phyloP scores from a whole-genome alignment of 2,888 invertebrate species.

The Artemia sinica region DNA sequence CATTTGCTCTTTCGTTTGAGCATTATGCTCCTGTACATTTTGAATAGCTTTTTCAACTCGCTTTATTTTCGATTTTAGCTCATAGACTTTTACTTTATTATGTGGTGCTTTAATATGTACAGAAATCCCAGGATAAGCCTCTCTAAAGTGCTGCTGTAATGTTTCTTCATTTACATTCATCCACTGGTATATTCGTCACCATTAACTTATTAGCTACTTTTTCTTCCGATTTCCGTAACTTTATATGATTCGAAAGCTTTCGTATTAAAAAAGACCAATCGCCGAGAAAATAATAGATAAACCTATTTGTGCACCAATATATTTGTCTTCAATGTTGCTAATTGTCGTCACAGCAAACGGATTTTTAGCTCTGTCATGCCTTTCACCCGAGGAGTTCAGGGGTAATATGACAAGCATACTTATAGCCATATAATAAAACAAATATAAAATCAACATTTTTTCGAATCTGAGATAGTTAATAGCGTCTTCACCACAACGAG shows the following conservation, averaged over 20 bases:
- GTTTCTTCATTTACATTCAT: slow-evolving; percentile 44
- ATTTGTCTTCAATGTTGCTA: slow-evolving; percentile 56
- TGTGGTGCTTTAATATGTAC: too few relatives aligned
- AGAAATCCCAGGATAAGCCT: too few relatives aligned
- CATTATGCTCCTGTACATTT: slow-evolving; percentile 57
- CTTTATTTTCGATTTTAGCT: too few relatives aligned
- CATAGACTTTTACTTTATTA: too few relatives aligned
- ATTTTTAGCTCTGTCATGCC: slow-evolving; percentile 48
- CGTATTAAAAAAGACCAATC: slow-evolving; percentile 66
- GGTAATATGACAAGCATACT: slow-evolving; percentile 69
- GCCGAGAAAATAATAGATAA: slow-evolving; percentile 66
- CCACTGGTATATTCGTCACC: slow-evolving; percentile 63
- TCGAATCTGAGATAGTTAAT: slow-evolving; percentile 84
- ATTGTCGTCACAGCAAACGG: slow-evolving; percentile 78
- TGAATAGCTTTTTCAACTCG: slow-evolving; percentile 28
- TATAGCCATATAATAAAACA: slow-evolving; percentile 56
- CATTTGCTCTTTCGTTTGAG: slow-evolving; percentile 48
- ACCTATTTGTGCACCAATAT: slow-evolving; percentile 49
- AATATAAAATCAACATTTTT: slow-evolving; percentile 64
- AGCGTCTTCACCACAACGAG: slow-evolving; percentile 65
- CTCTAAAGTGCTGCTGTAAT: slow-evolving; percentile 43
- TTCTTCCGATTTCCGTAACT: slow-evolving; percentile 34
- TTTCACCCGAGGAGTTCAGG: slow-evolving; percentile 61
- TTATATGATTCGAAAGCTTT: slow-evolving; percentile 42
- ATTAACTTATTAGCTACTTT: slow-evolving; percentile 50